Evolutionary conservation across 2,888 invertebrate species (phyloP), one percentile per base, ranked within the genome.

Genomic region (Cataglyphis cursor): DNA sequence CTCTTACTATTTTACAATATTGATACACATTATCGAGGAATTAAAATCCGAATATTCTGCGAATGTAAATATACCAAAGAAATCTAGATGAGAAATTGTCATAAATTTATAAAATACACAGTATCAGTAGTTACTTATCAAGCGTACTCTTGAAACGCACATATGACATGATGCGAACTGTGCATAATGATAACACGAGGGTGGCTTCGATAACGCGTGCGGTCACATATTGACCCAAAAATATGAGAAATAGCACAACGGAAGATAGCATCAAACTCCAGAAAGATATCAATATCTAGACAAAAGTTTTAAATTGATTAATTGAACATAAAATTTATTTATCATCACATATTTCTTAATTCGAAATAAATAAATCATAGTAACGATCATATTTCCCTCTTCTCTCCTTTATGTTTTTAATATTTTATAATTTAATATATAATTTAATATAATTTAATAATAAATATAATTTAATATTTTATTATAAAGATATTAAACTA

Each of bases 161-260:
- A 21, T 38, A 8, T 8, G 21, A 65, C 12, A 38, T 76, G 41
- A 9, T 3, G 38, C 24, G 4, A 28, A 41, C 12, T 38, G 6
- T 64, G 8, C 6, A 48, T 10, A n/a, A 38, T 68, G 57, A 57
- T 70, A 76, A 78, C 41, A 57, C 41, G n/a, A 78, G 24, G 1
- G n/a, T 54, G 57, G 21, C 10, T 10, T 57, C 41, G 57, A 78
- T 57, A 68, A 78, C 44, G 31, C 41, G 41, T 41, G 41, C 57
- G 41, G 73, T 70, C 15, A 38, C 2, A 41, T 31, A 76, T 54
- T 28, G 31, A 9, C 3, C 41, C 1, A 76, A 78, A 76, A 70
- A 57, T 70, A 15, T 0, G n/a, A n/a, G 12, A 76, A 66, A 21
- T 72, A 44, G 41, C 54, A 31, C 70, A 35, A 8, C 38, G 18